Conservation (phyloP, 2,888 invertebrate species). For the Agonopterix arenella region DNA sequence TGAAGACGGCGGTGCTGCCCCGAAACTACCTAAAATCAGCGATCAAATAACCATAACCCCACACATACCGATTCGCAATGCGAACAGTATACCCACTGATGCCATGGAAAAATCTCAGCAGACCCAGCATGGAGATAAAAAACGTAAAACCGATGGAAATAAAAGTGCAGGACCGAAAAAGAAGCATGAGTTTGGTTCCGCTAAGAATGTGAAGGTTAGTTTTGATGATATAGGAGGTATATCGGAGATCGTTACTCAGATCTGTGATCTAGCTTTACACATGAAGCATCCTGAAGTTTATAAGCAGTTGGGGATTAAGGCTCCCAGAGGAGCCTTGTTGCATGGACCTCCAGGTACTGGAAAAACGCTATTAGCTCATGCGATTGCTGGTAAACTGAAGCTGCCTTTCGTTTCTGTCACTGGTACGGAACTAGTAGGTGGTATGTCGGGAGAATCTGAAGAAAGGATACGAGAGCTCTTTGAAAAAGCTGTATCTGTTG, state of each 20-base stretch:
- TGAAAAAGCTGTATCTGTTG: constrained; percentile 84
- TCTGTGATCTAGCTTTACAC: constrained; percentile 88
- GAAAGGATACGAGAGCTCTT: constrained; percentile 94
- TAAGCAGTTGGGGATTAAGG: constrained; percentile 86
- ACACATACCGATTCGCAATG: constrained; percentile 48
- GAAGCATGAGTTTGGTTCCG: constrained; percentile 47
- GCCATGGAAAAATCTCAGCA: constrained; percentile 32
- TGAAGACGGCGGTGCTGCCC: constrained; percentile 58
- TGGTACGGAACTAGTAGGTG: constrained; percentile 95
- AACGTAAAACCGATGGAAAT: constrained; percentile 50
- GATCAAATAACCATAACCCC: constrained; percentile 71
- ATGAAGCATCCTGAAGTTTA: constrained; percentile 95
- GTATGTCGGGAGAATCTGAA: constrained; percentile 97
- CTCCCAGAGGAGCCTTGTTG: constrained; percentile 92
- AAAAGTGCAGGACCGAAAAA: constrained; percentile 42
- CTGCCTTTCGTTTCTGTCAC: constrained; percentile 91
- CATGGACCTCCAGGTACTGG: constrained; percentile 99
- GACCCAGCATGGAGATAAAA: constrained; percentile 48
- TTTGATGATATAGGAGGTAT: constrained; percentile 91
- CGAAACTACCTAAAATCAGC: constrained; percentile 67
- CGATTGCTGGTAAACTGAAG: constrained; percentile 90
- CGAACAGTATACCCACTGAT: constrained; percentile 41
- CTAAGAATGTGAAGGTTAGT: constrained; percentile 66
- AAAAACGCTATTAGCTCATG: constrained; percentile 88
- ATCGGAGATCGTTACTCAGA: constrained; percentile 81